These are phyloP conservation scores for Batillaria attramentaria DNA, from an alignment of 1,140 invertebrate species.

Conservation along the genomic window DNA sequence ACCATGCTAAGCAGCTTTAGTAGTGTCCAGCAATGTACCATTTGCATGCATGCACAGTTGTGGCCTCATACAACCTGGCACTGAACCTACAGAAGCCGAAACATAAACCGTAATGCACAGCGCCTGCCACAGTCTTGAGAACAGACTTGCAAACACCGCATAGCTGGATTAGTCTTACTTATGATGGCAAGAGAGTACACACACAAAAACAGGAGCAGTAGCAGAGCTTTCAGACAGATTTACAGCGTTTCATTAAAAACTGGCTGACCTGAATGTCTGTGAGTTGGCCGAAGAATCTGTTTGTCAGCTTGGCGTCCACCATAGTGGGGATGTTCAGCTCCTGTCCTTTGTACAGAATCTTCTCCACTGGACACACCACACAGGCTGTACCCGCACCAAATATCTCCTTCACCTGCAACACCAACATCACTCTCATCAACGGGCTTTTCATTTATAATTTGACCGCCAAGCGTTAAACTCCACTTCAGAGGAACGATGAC, in stretches of 20 bases:
- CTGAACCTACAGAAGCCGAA: too few relatives aligned
- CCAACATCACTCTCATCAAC: neutral
- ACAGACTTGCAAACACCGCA: neutral
- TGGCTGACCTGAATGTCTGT: constrained; percentile 79
- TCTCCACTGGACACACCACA: constrained; percentile 89
- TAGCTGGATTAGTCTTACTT: neutral
- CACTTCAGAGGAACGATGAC: too few relatives aligned
- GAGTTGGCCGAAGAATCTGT: constrained; percentile 80
- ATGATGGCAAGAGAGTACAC: neutral
- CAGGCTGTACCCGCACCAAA: constrained; percentile 97
- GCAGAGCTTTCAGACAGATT: neutral
- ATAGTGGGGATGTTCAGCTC: constrained; percentile 75
- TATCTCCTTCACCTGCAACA: constrained; percentile 86
- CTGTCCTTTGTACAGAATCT: constrained; percentile 80
- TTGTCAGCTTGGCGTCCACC: constrained; percentile 75
- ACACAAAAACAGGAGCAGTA: neutral
- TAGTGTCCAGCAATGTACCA: too few relatives aligned
- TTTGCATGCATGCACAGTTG: too few relatives aligned
- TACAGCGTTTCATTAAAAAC: neutral
- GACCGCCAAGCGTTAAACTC: too few relatives aligned
- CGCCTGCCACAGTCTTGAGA: too few relatives aligned
- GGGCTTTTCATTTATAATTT: neutral
- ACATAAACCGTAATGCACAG: too few relatives aligned
- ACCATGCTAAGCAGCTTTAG: too few relatives aligned
- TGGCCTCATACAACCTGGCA: too few relatives aligned